phyloP scores from a whole-genome alignment of 2,113 vertebrate genomes.

The Eretmodus cyanostictus region DNA sequence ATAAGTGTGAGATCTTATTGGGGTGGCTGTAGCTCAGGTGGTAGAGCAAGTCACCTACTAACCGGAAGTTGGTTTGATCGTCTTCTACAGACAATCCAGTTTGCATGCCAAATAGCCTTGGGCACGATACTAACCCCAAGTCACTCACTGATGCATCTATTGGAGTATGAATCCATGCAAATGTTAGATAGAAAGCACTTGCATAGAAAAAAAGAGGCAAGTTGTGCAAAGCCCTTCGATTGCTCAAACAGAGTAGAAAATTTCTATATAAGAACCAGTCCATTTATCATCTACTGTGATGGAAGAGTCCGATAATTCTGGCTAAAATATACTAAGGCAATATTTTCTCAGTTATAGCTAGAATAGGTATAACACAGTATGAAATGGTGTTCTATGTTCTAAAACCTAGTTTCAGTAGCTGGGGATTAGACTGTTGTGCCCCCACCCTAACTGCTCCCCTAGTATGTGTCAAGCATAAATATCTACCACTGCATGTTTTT shows the following conservation, averaged over 20 bases:
- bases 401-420: neutral
- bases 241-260: neutral
- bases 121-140: neutral
- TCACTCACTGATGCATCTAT: accelerated
- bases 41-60: neutral
- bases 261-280: neutral
- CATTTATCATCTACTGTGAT: neutral
- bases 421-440: neutral
- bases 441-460: neutral
- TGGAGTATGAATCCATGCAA: neutral
- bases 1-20: neutral
- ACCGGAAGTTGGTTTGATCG: neutral
- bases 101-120: neutral
- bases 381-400: accelerated
- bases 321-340: neutral
- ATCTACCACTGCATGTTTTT: neutral
- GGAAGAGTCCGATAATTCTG: neutral
- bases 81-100: neutral
- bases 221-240: neutral
- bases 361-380: neutral
- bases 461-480: neutral
- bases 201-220: neutral
- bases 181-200: neutral
- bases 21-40: neutral
- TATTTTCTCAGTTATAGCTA: neutral